Evolutionary conservation across 2,797 vertebrate genomes (phyloP).

Genomic region (Vespertilio murinus): DNA sequence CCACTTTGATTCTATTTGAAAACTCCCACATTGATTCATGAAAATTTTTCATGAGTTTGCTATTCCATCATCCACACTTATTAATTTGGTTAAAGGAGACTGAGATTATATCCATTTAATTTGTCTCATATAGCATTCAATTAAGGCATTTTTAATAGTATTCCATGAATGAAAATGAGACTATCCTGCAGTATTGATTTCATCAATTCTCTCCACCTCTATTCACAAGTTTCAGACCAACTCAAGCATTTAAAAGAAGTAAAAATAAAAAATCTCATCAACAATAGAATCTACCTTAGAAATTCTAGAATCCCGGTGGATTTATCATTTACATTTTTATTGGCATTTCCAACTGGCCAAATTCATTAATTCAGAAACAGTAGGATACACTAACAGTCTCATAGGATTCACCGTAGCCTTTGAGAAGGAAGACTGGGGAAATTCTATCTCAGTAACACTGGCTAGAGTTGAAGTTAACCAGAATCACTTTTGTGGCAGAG

Average conservation of each 20-base stretch:
- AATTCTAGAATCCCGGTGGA: not conserved
- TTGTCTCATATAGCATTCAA: not conserved
- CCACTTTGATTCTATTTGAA: not conserved
- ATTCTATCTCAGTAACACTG: not conserved
- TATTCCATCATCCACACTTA: not conserved
- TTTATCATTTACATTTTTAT: not conserved
- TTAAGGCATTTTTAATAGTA: not conserved
- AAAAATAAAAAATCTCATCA: not conserved
- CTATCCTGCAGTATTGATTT: not conserved
- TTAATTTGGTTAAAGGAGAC: not conserved
- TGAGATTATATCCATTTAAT: not conserved
- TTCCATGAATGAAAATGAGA: not conserved
- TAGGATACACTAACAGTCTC: not conserved
- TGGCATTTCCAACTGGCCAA: not conserved
- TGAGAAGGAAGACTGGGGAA: not conserved
- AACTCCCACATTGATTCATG: not conserved
- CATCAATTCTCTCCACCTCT: not conserved
- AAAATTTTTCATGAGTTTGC: not conserved
- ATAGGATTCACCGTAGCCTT: not conserved
- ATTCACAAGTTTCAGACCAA: not conserved
- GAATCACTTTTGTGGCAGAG: not conserved
- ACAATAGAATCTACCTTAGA: not conserved
- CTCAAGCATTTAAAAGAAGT: not conserved
- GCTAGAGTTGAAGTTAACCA: not conserved
- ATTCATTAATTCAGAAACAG: not conserved